Conservation (phyloP, 2,113 vertebrate species). For the Antechinus stuartii region DNA sequence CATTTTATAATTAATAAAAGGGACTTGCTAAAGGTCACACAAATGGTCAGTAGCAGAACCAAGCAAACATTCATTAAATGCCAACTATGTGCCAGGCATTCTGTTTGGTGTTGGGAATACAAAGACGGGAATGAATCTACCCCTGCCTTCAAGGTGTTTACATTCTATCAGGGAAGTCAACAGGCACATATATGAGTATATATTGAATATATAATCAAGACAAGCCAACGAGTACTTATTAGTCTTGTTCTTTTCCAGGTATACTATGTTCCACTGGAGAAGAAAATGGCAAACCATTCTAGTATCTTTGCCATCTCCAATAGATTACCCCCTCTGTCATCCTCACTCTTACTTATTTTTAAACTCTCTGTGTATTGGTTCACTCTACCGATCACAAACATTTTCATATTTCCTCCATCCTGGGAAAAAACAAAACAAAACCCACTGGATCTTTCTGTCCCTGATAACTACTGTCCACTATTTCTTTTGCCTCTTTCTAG, state of each 20-base stretch:
- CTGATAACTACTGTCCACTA: too few relatives aligned
- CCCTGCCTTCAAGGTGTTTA: too few relatives aligned
- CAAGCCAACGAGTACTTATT: too few relatives aligned
- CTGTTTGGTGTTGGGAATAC: neutral
- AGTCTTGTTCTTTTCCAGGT: too few relatives aligned
- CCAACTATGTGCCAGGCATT: neutral
- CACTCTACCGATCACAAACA: neutral
- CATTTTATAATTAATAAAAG: neutral
- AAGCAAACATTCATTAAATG: neutral
- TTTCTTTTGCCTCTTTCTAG: neutral
- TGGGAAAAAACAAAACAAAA: neutral
- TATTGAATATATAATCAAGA: too few relatives aligned
- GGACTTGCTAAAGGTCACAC: neutral
- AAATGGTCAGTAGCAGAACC: neutral
- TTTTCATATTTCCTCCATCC: neutral
- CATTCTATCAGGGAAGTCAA: too few relatives aligned
- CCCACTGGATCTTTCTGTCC: neutral
- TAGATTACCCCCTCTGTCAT: too few relatives aligned
- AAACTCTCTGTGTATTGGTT: neutral
- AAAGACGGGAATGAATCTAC: too few relatives aligned
- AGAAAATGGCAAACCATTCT: too few relatives aligned
- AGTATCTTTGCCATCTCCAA: too few relatives aligned
- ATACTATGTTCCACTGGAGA: too few relatives aligned
- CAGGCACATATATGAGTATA: too few relatives aligned
- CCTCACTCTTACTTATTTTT: neutral